phyloP scores from a whole-genome alignment of 2,113 vertebrate species.

The Coreoperca whiteheadi region DNA sequence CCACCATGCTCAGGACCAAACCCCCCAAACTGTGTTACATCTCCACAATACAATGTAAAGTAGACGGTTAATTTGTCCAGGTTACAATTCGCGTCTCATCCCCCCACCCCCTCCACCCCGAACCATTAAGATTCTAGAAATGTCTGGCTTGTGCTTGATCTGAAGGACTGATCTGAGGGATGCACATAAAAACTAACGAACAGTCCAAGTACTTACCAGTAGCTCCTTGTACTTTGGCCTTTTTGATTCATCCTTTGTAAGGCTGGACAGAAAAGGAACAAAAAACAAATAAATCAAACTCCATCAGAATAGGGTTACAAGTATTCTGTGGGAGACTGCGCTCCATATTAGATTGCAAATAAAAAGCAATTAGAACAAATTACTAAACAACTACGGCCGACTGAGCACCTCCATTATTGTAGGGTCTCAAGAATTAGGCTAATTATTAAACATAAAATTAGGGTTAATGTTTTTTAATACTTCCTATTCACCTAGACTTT shows the following conservation, averaged over 20 bases:
- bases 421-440: background rate
- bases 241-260: conserved; percentile 99
- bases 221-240: conserved; percentile 99
- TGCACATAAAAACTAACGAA: background rate
- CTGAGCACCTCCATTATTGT: background rate
- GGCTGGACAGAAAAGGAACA: conserved; percentile 84
- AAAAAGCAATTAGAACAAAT: background rate
- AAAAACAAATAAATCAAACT: background rate
- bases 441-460: background rate
- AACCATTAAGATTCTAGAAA: background rate
- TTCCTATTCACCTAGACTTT: background rate
- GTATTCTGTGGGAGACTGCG: background rate
- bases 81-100: too few species aligned
- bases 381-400: background rate
- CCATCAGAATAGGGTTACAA: background rate
- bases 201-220: conserved; percentile 88
- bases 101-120: too few species aligned
- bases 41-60: background rate
- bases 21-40: background rate
- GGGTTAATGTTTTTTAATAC: too few species aligned
- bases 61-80: background rate
- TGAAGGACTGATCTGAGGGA: background rate
- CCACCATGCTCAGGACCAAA: background rate
- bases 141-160: too few species aligned
- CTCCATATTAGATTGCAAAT: background rate